Evolutionary conservation across 2,797 vertebrate genomes (phyloP).

Genomic region (Macropodus opercularis): DNA sequence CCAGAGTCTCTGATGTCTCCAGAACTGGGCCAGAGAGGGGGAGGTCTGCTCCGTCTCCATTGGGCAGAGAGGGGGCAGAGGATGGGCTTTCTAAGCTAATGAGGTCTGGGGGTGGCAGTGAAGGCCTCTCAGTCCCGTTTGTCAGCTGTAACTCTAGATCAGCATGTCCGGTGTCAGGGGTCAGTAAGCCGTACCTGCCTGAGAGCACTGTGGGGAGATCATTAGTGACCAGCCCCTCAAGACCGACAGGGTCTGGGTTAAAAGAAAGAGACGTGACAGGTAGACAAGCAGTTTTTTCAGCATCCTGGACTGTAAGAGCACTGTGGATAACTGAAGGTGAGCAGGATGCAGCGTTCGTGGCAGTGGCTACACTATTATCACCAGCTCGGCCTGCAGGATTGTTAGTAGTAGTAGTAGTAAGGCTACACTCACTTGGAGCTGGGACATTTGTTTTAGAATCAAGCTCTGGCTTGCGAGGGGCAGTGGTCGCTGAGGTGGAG

Average conservation of each 20-base stretch:
- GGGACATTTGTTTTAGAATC: slow-evolving; percentile 27
- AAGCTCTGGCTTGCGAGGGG: slow-evolving; percentile 33
- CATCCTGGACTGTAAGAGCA: slow-evolving; percentile 34
- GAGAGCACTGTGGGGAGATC: slow-evolving; percentile 53
- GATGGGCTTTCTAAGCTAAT: slow-evolving; percentile 84
- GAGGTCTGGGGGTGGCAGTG: slow-evolving; percentile 74
- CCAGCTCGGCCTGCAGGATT: slow-evolving; percentile 37
- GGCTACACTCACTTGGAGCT: slow-evolving; percentile 21
- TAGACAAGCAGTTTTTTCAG: slow-evolving; percentile 39
- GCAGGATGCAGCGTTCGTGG: slow-evolving; percentile 40
- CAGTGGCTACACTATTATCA: slow-evolving; percentile 21
- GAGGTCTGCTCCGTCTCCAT: slow-evolving; percentile 93
- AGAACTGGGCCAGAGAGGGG: slow-evolving; percentile 91
- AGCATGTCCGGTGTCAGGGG: slow-evolving; percentile 50
- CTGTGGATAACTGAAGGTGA: slow-evolving; percentile 25
- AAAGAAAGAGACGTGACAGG: slow-evolving; percentile 78
- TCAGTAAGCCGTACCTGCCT: slow-evolving; percentile 52
- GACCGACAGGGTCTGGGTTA: slow-evolving; percentile 37
- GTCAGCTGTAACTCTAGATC: slow-evolving; percentile 77
- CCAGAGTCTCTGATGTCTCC: slow-evolving; percentile 94
- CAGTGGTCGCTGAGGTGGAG: slow-evolving; percentile 26
- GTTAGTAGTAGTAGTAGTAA: slow-evolving; percentile 33
- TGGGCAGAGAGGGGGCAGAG: slow-evolving; percentile 83
- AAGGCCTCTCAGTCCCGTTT: slow-evolving; percentile 60
- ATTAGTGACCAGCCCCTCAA: slow-evolving; percentile 24